Base-by-base conservation (phyloP, 2,797 vertebrate species). In the Diplodus sargus region DNA sequence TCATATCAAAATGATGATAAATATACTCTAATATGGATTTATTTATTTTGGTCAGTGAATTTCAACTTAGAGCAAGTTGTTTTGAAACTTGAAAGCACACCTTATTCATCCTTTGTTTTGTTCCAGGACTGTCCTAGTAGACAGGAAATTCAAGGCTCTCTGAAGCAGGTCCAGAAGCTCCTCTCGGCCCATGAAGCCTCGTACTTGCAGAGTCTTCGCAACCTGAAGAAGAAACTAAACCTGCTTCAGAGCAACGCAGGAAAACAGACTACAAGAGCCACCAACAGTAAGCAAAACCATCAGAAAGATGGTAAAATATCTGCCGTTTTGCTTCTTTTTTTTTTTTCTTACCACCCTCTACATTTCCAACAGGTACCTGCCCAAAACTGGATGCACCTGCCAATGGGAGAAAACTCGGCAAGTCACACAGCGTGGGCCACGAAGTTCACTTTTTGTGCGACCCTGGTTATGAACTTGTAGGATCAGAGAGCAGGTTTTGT, bases 371-470 rank as follows among this genome's bases (percentile, higher is more conserved):
- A 97, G 97, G 91, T 61, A 95, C 94, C 25, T 98, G 97, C 47
- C 90, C 95, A 0, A 96, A 90, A 80, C 92, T 89, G 58, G 93
- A 92, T 0, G 74, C 84, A 8, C 96, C 95, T 0, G 14, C 45
- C 45, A 95, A 96, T 0, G 96, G 97, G 7, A 92, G 93, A 74
- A 95, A 95, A 86, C 91, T 98, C 70, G 97, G 97, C 11, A 93
- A 73, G 78, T 94, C 86, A 1, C 25, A 89, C 18, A 68, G 73
- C 0, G 65, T 93, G 17, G 96, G 96, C 49, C 97, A 97, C 0
- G 96, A 98, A 22, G 82, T 96, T 74, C 96, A 98, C 83, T 96
- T 98, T 0, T 3, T 97, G 83, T 98, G 97, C 16, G 73, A 96
- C 0, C 58, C 73, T 0, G 96, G 97, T 3, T 98, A 95, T 77